These are phyloP conservation scores for Chaetops frenatus DNA, from an alignment of 2,113 vertebrate species.

Conservation along the genomic window DNA sequence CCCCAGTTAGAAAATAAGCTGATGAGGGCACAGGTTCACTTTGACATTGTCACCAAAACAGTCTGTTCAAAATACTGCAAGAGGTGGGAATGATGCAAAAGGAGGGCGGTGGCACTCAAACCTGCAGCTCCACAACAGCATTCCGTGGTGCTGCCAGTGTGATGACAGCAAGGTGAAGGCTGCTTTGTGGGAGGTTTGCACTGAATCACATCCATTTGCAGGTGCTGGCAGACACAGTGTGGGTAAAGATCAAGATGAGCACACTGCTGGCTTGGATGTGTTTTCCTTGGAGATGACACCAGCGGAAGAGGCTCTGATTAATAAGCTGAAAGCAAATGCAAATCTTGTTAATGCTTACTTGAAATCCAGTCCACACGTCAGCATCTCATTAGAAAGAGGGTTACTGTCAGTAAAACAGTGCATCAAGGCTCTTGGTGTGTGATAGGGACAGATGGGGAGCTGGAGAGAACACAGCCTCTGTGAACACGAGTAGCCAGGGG, in stretches of 20 bases:
- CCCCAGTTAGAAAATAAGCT: not conserved
- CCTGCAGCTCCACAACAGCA: not conserved
- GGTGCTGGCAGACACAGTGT: not conserved
- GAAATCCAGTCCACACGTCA: not conserved
- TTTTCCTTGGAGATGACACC: not conserved
- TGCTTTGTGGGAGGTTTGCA: not conserved
- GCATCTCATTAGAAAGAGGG: not conserved
- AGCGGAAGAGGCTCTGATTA: not conserved
- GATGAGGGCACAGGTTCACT: not conserved
- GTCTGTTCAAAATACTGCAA: not conserved
- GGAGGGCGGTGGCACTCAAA: not conserved
- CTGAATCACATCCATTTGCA: not conserved
- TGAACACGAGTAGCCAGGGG: not conserved
- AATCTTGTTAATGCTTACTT: not conserved
- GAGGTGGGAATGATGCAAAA: not conserved
- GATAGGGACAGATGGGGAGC: not conserved
- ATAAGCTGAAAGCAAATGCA: not conserved
- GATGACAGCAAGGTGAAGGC: not conserved
- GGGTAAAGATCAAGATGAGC: not conserved
- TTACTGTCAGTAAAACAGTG: not conserved
- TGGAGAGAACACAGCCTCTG: not conserved
- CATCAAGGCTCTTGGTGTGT: not conserved
- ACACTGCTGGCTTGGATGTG: not conserved
- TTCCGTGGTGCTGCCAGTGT: not conserved
- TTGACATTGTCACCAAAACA: not conserved